phyloP scores from a whole-genome alignment of 2,888 invertebrate species.

The Odontocerum albicorne region DNA sequence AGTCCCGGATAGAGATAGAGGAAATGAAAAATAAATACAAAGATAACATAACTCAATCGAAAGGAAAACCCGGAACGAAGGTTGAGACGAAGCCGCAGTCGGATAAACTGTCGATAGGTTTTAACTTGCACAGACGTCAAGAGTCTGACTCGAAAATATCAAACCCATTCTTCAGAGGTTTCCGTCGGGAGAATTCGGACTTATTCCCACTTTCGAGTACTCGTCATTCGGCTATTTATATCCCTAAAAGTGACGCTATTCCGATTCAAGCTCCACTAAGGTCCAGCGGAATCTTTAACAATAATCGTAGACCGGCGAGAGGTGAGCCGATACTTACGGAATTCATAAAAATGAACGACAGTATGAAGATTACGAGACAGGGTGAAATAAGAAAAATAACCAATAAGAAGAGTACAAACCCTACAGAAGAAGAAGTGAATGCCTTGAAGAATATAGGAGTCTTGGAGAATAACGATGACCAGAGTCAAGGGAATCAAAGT shows the following conservation, averaged over 20 bases:
- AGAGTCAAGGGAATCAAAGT: too few relatives aligned
- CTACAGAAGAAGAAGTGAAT: constrained; percentile 43
- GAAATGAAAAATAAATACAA: constrained; percentile 54
- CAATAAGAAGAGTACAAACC: constrained; percentile 38
- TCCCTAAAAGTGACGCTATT: constrained; percentile 57
- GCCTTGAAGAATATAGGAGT: constrained; percentile 53
- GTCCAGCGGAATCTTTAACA: constrained; percentile 71
- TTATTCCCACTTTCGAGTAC: constrained; percentile 74
- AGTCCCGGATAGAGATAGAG: constrained; percentile 54
- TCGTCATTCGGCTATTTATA: constrained; percentile 72
- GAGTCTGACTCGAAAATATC: constrained; percentile 73
- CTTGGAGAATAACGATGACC: constrained; percentile 47
- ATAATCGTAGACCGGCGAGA: constrained; percentile 63
- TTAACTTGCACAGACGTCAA: constrained; percentile 66
- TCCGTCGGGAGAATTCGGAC: constrained; percentile 83
- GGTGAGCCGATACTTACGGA: constrained; percentile 74
- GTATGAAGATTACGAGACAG: constrained; percentile 52
- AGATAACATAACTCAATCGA: constrained; percentile 51
- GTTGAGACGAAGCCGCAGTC: constrained; percentile 49
- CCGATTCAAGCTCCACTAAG: constrained; percentile 50
- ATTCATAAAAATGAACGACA: constrained; percentile 63
- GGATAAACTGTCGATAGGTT: constrained; percentile 53
- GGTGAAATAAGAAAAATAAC: constrained; percentile 46
- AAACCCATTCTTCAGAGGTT: constrained; percentile 74
- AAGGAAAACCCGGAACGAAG: constrained; percentile 48